Percentiles rank a stretch among this genome's conserved stretches.
phyloP scores from a whole-genome alignment of 2,113 vertebrate genomes.

The Phocoena sinus region DNA sequence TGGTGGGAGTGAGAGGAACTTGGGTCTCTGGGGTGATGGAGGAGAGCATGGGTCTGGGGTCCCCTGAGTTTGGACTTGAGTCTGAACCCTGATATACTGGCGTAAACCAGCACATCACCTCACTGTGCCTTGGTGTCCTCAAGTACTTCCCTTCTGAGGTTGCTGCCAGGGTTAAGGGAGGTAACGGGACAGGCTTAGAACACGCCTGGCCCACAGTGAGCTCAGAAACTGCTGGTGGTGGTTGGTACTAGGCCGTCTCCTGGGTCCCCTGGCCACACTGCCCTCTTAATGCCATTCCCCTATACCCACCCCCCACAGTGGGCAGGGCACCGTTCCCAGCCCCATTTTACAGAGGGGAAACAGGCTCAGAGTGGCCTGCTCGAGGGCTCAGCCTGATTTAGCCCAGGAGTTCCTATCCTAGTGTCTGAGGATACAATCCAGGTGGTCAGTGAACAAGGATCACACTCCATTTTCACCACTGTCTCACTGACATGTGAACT shows the following conservation, averaged over 20 bases:
- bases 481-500: neutral
- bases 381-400: neutral
- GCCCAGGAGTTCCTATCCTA: neutral
- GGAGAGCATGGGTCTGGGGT: neutral
- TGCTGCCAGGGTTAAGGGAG: neutral
- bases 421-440: neutral
- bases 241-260: neutral
- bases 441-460: neutral
- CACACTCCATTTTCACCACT: neutral
- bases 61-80: neutral
- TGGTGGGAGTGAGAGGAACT: neutral
- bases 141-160: neutral
- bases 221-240: neutral
- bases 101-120: neutral
- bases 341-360: neutral
- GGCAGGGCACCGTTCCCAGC: neutral
- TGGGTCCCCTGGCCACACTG: neutral
- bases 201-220: neutral
- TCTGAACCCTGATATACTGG: neutral
- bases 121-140: neutral
- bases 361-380: too few relatives aligned
- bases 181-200: neutral
- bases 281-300: neutral
- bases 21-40: rapidly evolving
- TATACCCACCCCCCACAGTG: rapidly evolving